Base-by-base conservation (phyloP, 2,888 invertebrate genomes). In the Opisthograptis luteolata region DNA sequence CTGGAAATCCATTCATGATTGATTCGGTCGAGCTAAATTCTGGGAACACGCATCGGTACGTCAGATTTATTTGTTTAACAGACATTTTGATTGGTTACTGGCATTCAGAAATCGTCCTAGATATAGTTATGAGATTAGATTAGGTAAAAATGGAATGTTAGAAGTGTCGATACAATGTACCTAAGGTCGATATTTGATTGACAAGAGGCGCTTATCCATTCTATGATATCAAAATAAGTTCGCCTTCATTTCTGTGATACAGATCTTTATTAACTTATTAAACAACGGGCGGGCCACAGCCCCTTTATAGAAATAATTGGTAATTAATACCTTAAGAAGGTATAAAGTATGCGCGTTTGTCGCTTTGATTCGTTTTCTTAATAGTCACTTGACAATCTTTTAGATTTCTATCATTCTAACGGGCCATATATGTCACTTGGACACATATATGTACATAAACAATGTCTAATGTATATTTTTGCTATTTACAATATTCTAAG, bases 241-340 rank as follows among this genome's bases (percentile, higher is more conserved):
- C 10, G 19, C 37, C 15, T 31, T 36, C 25, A 28, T 19, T 32
- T 17, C 14, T 13, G 4, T 32, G 42, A 43, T 37, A 37, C 4
- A 15, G 32, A 43, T 49, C 43, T 48, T 20, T 31, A 42, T 40
- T 40, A 35, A 47, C 27, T 34, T 32, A 48, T 48, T 48, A 37
- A 20, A 17, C 25, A 9, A 17, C 19, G 20, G 15, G 8, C 9
- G 13, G 9, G 14, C 31, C 19, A 19, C 25, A 9, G 8, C n/a
- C 31, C 31, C 14, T 34, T 42, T 37, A 37, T 24, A 37, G 36
- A 19, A 31, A 41, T 35, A 22, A 37, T 32, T 25, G 42, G 19
- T 43, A 32, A 43, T 42, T 28, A 40, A 28, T 27, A 27, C 14
- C 40, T 28, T 12, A 27, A 8, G 13, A 36, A 24, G 42, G 24